Evolutionary conservation across 1,140 invertebrate species (phyloP).

Genomic region (Neotoxoptera formosana): DNA sequence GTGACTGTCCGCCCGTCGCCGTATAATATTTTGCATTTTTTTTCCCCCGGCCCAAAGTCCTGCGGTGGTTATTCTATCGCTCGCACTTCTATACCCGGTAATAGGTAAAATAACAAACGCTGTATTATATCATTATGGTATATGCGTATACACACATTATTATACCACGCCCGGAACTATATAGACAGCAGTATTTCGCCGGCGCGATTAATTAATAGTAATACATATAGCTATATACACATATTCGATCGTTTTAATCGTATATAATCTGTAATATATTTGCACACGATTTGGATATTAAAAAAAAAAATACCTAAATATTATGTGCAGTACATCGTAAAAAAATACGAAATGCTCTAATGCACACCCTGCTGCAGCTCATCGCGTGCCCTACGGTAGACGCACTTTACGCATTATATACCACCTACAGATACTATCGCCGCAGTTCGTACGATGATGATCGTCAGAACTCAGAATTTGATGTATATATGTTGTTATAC

Average conservation of each 20-base stretch:
- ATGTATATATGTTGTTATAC: background rate
- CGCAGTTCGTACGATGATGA: background rate
- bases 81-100: background rate
- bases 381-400: background rate
- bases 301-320: background rate
- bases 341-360: background rate
- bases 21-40: conserved; percentile 14
- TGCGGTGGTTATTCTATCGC: background rate
- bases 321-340: background rate
- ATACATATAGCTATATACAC: background rate
- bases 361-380: background rate
- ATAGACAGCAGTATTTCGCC: background rate
- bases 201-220: background rate
- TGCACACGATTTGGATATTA: background rate
- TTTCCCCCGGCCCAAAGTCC: background rate
- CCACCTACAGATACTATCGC: background rate
- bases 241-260: background rate
- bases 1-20: background rate
- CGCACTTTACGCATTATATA: background rate
- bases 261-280: background rate
- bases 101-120: background rate
- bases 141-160: background rate
- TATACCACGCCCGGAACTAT: background rate
- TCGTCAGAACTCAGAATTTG: background rate
- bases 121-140: background rate